Percentiles rank a stretch among this genome's conserved stretches.
These are phyloP conservation scores for Gyrodactylus salaris DNA, from an alignment of 1,140 invertebrate species.

Conservation along the genomic window DNA sequence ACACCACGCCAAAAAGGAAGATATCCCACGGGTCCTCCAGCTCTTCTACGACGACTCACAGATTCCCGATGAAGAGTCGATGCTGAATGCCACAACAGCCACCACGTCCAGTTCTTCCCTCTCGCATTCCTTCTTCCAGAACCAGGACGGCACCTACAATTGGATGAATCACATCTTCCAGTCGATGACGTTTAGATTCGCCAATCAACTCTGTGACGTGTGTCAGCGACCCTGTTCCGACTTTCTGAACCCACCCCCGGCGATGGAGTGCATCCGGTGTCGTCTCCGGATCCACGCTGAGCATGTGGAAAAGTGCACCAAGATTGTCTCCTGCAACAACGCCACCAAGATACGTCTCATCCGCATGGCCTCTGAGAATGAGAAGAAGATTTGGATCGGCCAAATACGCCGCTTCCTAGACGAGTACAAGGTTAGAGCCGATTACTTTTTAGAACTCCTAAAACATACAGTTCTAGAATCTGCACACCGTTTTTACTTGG, in stretches of 20 bases:
- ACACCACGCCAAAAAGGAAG: not conserved
- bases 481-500: too few relatives aligned
- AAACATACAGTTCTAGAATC: too few relatives aligned
- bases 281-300: not conserved
- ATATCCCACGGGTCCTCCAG: not conserved
- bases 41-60: not conserved
- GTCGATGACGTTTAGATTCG: not conserved
- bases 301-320: not conserved
- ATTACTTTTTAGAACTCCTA: too few relatives aligned
- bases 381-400: not conserved
- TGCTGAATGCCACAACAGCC: not conserved
- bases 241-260: conserved; percentile 1
- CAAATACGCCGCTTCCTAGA: not conserved
- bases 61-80: not conserved
- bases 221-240: conserved; percentile 3
- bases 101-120: not conserved
- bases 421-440: too few relatives aligned
- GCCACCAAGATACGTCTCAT: not conserved
- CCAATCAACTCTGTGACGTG: not conserved
- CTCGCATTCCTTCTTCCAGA: not conserved
- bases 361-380: not conserved
- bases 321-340: not conserved
- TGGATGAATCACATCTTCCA: not conserved
- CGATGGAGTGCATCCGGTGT: not conserved
- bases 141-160: not conserved